phyloP scores from a whole-genome alignment of 2,797 vertebrate species.

The Buphagus erythrorhynchus region DNA sequence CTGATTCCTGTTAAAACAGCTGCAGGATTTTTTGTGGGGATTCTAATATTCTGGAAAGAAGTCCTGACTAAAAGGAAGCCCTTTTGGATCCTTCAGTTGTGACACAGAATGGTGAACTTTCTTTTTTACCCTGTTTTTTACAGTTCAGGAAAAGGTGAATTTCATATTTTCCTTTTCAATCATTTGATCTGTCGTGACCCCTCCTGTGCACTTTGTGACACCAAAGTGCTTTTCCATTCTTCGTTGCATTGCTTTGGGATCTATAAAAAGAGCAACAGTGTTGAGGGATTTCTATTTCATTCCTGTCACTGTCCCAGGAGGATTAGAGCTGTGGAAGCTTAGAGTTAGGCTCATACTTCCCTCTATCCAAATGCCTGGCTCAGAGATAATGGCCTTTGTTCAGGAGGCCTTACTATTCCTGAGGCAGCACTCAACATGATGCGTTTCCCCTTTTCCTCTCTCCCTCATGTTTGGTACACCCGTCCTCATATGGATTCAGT shows the following conservation, averaged over 20 bases:
- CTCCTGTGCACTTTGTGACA: neutral
- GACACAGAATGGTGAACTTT: neutral
- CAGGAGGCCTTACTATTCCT: neutral
- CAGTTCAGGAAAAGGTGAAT: neutral
- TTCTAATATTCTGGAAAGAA: neutral
- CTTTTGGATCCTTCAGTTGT: neutral
- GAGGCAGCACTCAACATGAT: neutral
- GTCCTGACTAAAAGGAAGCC: neutral
- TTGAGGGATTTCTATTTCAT: neutral
- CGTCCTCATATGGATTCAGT: neutral
- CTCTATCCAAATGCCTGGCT: neutral
- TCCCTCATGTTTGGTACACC: neutral
- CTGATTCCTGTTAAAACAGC: neutral
- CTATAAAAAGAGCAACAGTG: neutral
- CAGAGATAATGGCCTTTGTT: neutral
- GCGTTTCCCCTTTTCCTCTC: neutral
- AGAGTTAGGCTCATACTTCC: conserved; percentile 12
- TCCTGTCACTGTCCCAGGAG: conserved; percentile 12
- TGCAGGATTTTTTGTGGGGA: neutral
- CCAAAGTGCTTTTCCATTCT: neutral
- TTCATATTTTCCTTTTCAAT: neutral
- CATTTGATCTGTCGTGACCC: neutral
- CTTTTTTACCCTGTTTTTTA: rapidly evolving
- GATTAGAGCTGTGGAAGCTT: neutral
- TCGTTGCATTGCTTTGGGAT: neutral